These are phyloP conservation scores for Enteromius trimaculatus DNA, from an alignment of 2,797 vertebrate genomes.

Conservation along the genomic window DNA sequence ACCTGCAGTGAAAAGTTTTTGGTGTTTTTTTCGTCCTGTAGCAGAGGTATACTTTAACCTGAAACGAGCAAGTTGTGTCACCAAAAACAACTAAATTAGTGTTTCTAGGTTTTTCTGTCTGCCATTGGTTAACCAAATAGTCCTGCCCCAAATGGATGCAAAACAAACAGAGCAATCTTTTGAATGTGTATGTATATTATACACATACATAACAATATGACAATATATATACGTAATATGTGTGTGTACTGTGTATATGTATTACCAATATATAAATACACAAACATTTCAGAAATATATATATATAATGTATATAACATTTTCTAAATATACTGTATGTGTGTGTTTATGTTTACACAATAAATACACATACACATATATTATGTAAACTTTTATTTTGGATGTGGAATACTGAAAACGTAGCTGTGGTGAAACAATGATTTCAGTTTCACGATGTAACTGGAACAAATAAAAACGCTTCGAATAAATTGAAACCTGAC, in stretches of 20 bases:
- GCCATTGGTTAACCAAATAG: background rate
- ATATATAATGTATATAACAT: no score
- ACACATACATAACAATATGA: no score
- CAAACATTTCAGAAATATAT: no score
- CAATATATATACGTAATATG: no score
- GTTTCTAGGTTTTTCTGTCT: background rate
- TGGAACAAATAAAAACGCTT: background rate
- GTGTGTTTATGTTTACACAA: no score
- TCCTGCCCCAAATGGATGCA: background rate
- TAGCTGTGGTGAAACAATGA: background rate
- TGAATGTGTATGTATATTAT: background rate
- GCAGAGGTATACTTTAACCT: background rate
- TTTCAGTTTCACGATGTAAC: background rate
- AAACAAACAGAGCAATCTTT: background rate
- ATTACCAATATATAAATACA: no score
- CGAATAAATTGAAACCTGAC: background rate
- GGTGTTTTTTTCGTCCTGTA: background rate
- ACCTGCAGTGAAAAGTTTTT: background rate
- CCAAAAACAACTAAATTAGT: slow-evolving; percentile 4
- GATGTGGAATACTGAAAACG: background rate
- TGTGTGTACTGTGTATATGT: no score
- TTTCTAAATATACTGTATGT: no score
- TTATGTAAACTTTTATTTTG: no score
- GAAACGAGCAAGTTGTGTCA: background rate
- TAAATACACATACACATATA: no score